These are phyloP conservation scores for Bicyclus anynana DNA, from an alignment of 1,140 invertebrate genomes.

Conservation along the genomic window DNA sequence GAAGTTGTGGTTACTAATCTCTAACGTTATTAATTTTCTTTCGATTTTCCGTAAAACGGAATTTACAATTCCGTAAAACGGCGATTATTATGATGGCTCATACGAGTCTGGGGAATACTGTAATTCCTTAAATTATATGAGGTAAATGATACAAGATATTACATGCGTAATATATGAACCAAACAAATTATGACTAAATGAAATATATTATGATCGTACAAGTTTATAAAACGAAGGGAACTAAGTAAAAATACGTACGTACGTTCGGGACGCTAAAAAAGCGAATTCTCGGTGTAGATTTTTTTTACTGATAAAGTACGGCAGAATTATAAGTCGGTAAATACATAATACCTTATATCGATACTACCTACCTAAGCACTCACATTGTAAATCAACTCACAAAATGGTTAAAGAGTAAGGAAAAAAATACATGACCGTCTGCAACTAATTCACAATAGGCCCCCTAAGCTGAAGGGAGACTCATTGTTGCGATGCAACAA, in stretches of 20 bases:
- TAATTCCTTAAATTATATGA: background rate
- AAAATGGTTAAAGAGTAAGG: conserved; percentile 11
- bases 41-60: too few relatives aligned
- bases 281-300: too few relatives aligned
- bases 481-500: conserved; percentile 58
- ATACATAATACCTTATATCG: too few relatives aligned
- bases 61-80: background rate
- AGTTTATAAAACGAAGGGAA: too few relatives aligned
- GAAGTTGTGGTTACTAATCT: too few relatives aligned
- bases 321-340: too few relatives aligned
- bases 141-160: background rate
- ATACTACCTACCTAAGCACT: too few relatives aligned
- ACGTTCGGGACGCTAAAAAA: too few relatives aligned
- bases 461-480: conserved; percentile 46
- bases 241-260: too few relatives aligned
- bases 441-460: conserved; percentile 39
- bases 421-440: conserved; percentile 35
- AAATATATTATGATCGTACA: too few relatives aligned
- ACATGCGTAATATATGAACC: background rate
- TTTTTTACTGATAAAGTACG: too few relatives aligned
- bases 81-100: background rate
- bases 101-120: background rate
- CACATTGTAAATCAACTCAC: background rate
- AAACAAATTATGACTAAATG: background rate
- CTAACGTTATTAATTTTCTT: too few relatives aligned